A percentile compares a stretch with the other conserved stretches of the same genome.
Evolutionary conservation across 2,888 invertebrate species (phyloP).

Genomic region (Drosophila dives): DNA sequence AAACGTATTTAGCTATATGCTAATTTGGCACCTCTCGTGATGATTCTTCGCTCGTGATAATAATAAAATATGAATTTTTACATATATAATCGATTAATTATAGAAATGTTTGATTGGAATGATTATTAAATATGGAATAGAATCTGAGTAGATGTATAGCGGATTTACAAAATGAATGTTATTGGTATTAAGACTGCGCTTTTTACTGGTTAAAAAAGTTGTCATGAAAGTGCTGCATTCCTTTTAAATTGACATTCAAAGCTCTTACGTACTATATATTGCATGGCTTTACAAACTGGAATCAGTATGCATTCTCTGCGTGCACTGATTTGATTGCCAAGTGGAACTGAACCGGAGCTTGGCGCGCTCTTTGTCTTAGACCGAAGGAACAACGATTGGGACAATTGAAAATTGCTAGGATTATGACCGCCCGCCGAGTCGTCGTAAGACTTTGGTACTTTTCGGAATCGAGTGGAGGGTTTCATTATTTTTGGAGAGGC

Average conservation of each 20-base stretch:
- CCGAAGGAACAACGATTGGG: neutral
- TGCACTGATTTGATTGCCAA: conserved; percentile 10
- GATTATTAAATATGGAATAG: conserved; percentile 56
- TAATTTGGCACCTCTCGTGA: conserved; percentile 1
- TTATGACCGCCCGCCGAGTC: neutral
- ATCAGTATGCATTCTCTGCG: conserved; percentile 38
- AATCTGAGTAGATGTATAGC: conserved; percentile 11
- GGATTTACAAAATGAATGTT: conserved; percentile 42
- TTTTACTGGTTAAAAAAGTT: conserved; percentile 20
- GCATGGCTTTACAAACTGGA: conserved; percentile 51
- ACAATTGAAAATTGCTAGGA: neutral
- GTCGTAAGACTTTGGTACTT: neutral
- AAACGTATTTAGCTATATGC: conserved; percentile 22
- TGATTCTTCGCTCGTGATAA: neutral
- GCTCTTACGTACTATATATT: conserved; percentile 57
- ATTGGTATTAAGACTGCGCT: conserved; percentile 40
- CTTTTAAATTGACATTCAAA: conserved; percentile 61
- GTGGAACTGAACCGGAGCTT: neutral
- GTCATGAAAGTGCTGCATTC: conserved; percentile 57
- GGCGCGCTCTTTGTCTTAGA: neutral
- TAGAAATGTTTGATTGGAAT: conserved; percentile 59
- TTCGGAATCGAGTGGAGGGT: neutral
- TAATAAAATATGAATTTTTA: conserved; percentile 19
- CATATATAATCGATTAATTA: conserved; percentile 6
- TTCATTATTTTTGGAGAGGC: conserved; percentile 13